Evolutionary conservation across 1,140 invertebrate species (phyloP).

Genomic region (Tetraneura akinire): DNA sequence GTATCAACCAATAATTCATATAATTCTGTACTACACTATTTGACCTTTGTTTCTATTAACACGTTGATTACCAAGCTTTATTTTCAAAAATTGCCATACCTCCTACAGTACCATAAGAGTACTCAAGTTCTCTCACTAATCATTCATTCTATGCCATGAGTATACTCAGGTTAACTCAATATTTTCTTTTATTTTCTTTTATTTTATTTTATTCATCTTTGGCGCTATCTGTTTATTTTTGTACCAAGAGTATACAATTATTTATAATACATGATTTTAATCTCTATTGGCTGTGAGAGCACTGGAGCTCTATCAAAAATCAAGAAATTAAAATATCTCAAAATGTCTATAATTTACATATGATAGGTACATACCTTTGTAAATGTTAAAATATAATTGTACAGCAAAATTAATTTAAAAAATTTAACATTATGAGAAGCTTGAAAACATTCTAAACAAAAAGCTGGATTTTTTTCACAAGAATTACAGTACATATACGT

Average conservation of each 20-base stretch:
- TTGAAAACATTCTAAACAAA: constrained; percentile 31
- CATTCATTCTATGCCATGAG: constrained; percentile 28
- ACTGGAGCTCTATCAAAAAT: constrained; percentile 35
- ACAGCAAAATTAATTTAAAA: constrained; percentile 27
- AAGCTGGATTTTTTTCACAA: constrained; percentile 26
- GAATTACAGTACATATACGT: constrained; percentile 26
- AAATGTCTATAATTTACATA: constrained; percentile 13
- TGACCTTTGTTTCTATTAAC: no score
- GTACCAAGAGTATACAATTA: constrained; percentile 23
- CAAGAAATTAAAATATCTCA: constrained; percentile 32
- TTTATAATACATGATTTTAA: constrained; percentile 21
- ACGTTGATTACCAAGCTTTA: constrained; percentile 21
- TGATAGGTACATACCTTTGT: constrained; percentile 20
- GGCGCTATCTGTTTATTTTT: constrained; percentile 22
- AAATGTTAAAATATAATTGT: constrained; percentile 24
- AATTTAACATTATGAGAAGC: constrained; percentile 26
- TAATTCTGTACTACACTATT: no score
- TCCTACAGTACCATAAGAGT: constrained; percentile 23
- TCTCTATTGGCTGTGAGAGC: neutral
- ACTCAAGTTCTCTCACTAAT: constrained; percentile 22
- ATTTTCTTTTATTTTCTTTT: no score
- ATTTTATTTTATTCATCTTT: constrained; percentile 28
- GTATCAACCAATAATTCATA: no score
- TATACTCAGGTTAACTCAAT: constrained; percentile 25
- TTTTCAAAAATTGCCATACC: constrained; percentile 19